Evolutionary conservation across 2,113 vertebrate species (phyloP).

Genomic region (Sinosuthora webbiana): DNA sequence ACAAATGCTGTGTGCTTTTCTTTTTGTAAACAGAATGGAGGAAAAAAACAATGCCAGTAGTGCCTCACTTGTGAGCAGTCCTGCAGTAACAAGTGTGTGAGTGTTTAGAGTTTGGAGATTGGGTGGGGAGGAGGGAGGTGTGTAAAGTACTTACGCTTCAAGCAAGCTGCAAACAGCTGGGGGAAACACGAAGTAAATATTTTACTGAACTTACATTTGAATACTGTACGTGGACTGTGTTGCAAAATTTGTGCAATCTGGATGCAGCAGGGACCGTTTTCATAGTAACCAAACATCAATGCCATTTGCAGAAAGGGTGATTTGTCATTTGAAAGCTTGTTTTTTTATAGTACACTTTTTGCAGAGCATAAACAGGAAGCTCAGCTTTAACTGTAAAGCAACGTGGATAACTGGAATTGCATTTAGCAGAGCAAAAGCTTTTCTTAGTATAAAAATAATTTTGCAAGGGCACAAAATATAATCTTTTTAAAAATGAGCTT

Average conservation of each 20-base stretch:
- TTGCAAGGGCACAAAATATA: not conserved
- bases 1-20: conserved; percentile 43
- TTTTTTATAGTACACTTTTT: not conserved
- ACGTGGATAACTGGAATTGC: not conserved
- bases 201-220: not conserved
- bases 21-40: conserved; percentile 56
- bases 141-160: not conserved
- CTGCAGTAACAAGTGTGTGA: conserved; percentile 45
- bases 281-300: conserved; percentile 63
- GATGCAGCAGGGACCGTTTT: not conserved
- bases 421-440: not conserved
- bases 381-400: conserved; percentile 60
- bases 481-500: not conserved
- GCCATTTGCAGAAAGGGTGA: conserved; percentile 7
- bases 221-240: not conserved
- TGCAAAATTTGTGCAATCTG: not conserved
- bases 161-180: not conserved
- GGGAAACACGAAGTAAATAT: not conserved
- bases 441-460: not conserved
- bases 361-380: conserved; percentile 47
- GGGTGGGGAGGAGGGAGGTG: conserved; percentile 4
- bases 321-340: not conserved
- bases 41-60: conserved; percentile 43
- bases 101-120: conserved; percentile 26
- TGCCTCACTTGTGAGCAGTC: conserved; percentile 37